Conservation (phyloP, 1,140 invertebrate species). For the Papilio aristodemus region DNA sequence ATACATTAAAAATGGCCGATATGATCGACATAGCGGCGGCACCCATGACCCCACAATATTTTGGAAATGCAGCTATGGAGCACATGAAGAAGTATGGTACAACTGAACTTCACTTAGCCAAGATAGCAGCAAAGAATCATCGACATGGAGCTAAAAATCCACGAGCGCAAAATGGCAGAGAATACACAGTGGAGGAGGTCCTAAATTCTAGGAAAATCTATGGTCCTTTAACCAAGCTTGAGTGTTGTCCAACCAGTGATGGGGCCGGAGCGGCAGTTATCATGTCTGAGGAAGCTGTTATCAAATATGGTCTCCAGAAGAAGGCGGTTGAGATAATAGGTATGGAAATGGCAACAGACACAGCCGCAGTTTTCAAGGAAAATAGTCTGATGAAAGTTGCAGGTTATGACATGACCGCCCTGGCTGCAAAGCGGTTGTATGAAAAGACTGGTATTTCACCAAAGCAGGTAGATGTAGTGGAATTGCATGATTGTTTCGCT, state of each 20-base stretch:
- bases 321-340: conserved; percentile 97
- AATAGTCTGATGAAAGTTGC: conserved; percentile 94
- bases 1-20: conserved; percentile 92
- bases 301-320: conserved; percentile 87
- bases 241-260: conserved; percentile 98
- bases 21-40: conserved; percentile 88
- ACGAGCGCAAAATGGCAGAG: conserved; percentile 94
- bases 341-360: conserved; percentile 98
- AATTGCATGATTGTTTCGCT: conserved; percentile 99
- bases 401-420: conserved; percentile 97
- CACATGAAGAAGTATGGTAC: conserved; percentile 99
- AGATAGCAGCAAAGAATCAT: conserved; percentile 99
- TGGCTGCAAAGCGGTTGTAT: conserved; percentile 91
- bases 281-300: conserved; percentile 95
- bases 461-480: conserved; percentile 95
- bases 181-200: conserved; percentile 94
- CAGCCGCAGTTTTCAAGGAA: conserved; percentile 90
- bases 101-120: conserved; percentile 95
- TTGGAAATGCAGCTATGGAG: conserved; percentile 97
- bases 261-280: conserved; percentile 95
- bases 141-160: conserved; percentile 98
- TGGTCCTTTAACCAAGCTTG: conserved; percentile 95
- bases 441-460: conserved; percentile 88
- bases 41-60: conserved; percentile 96
- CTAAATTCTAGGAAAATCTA: conserved; percentile 91